A percentile compares a stretch with the other conserved stretches of the same genome.
These are phyloP conservation scores for Montipora efflorescens DNA, from an alignment of 64 coral and sea anemone species.

Conservation along the genomic window DNA sequence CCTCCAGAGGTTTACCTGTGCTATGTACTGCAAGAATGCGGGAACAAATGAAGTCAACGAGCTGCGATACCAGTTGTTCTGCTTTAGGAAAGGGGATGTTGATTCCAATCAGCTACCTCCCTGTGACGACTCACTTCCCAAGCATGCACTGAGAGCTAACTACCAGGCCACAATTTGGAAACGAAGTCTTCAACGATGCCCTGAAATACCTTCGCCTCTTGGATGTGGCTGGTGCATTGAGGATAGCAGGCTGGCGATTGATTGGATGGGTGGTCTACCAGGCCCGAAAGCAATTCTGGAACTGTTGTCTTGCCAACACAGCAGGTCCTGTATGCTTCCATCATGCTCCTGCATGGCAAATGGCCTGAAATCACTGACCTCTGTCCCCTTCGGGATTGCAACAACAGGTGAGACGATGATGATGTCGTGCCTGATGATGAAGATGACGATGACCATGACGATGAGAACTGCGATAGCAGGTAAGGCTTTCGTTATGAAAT, in stretches of 20 bases:
- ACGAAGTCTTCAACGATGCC: conserved; percentile 29
- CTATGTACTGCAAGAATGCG: conserved; percentile 2
- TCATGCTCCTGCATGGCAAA: too few relatives aligned
- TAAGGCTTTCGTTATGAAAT: background rate
- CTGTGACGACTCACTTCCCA: conserved; percentile 22
- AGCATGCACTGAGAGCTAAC: conserved; percentile 14
- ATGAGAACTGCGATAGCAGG: background rate
- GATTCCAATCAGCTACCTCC: conserved; percentile 45
- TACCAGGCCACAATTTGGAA: conserved; percentile 18
- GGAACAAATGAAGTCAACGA: background rate
- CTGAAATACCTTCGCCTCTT: conserved; percentile 45
- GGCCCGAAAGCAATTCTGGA: too few relatives aligned
- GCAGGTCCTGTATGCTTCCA: too few relatives aligned
- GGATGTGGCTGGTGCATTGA: background rate
- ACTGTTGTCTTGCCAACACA: too few relatives aligned
- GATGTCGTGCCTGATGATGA: conserved; percentile 18
- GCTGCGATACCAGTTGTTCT: conserved; percentile 33
- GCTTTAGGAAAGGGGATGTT: conserved; percentile 37
- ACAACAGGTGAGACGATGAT: conserved; percentile 7
- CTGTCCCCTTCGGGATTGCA: too few relatives aligned
- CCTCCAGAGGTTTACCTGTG: conserved; percentile 30
- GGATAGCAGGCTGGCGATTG: background rate
- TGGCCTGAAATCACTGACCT: too few relatives aligned
- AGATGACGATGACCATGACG: conserved; percentile 5
- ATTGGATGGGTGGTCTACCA: too few relatives aligned